Conservation (phyloP, 2,797 vertebrate species). For the Tapirus indicus region DNA sequence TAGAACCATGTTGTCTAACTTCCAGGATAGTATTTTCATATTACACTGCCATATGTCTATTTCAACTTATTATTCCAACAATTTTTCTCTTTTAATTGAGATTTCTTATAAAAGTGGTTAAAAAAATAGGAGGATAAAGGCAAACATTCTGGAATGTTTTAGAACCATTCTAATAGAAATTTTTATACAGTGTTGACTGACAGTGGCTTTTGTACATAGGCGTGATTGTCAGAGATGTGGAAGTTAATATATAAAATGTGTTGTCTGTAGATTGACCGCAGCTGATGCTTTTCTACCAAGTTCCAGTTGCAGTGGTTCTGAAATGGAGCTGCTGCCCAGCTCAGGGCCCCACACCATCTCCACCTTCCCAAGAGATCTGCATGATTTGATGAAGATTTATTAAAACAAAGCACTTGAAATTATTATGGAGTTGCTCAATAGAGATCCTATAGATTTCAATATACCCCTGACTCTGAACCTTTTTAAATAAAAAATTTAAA, state of each 20-base stretch:
- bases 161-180: background rate
- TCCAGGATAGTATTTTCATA: background rate
- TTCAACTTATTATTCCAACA: background rate
- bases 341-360: background rate
- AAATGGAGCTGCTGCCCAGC: background rate
- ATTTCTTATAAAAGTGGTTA: background rate
- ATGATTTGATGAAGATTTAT: conserved; percentile 72
- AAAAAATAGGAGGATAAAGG: background rate
- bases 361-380: background rate
- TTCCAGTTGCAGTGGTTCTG: background rate
- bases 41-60: background rate
- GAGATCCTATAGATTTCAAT: background rate
- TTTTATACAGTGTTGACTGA: background rate
- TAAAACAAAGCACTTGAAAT: conserved; percentile 72
- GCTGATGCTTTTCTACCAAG: background rate
- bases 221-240: background rate
- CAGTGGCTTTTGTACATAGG: background rate
- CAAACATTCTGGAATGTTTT: background rate
- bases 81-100: background rate
- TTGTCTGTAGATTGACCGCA: background rate
- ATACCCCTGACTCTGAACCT: background rate
- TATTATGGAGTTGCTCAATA: background rate
- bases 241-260: background rate
- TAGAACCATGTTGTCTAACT: background rate
- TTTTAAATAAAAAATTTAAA: background rate